These are phyloP conservation scores for Lycia hirtaria DNA, from an alignment of 2,888 invertebrate species.

Conservation along the genomic window DNA sequence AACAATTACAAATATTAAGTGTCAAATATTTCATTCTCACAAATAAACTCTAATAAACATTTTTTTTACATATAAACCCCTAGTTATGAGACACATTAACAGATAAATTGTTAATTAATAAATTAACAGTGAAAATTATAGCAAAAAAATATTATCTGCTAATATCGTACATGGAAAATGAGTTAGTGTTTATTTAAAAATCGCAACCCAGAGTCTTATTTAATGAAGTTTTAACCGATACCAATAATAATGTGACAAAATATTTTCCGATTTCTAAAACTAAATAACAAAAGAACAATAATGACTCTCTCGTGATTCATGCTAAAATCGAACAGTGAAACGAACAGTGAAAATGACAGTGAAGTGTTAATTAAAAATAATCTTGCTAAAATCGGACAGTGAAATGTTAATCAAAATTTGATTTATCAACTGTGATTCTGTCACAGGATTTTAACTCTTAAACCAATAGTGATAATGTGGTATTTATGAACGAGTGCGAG, in stretches of 20 bases:
- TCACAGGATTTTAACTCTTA: conserved; percentile 18
- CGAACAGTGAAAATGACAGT: conserved; percentile 2
- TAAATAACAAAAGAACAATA: conserved; percentile 1
- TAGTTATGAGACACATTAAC: too few species aligned
- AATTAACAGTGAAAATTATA: neutral
- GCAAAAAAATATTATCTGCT: too few species aligned
- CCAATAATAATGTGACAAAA: too few species aligned
- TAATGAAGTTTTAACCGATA: too few species aligned
- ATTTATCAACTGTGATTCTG: conserved; percentile 12
- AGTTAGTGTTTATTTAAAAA: too few species aligned
- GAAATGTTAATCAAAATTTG: conserved; percentile 3
- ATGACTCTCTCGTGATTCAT: conserved; percentile 4
- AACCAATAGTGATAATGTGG: conserved; percentile 51
- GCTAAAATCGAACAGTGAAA: neutral
- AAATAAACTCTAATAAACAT: too few species aligned
- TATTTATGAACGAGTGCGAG: conserved; percentile 79
- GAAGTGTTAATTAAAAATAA: neutral
- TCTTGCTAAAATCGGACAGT: neutral
- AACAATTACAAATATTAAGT: neutral
- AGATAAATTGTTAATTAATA: too few species aligned
- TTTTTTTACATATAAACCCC: too few species aligned
- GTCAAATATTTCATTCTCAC: neutral
- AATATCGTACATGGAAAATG: too few species aligned
- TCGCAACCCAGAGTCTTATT: too few species aligned
- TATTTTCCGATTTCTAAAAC: too few species aligned